Conservation (phyloP, 37 sponge, comb jelly and placozoan genomes). For the Geodia barretti region DNA sequence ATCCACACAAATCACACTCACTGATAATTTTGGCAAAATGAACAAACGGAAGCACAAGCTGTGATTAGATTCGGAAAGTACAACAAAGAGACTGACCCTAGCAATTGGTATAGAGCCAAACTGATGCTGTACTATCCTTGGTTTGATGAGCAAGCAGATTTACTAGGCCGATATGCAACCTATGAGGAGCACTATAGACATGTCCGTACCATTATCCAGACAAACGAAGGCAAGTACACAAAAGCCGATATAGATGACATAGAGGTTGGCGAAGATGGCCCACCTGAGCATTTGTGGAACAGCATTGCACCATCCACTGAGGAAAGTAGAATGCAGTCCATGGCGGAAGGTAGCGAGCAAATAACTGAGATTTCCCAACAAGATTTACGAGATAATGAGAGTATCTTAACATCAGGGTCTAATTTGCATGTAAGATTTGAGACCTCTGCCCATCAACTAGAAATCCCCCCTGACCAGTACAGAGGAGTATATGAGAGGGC, state of each 20-base stretch:
- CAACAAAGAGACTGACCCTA: slow-evolving; percentile 25
- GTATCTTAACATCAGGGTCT: too few relatives aligned
- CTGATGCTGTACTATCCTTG: slow-evolving; percentile 33
- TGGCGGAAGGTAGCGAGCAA: slow-evolving; percentile 7
- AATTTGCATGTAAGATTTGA: too few relatives aligned
- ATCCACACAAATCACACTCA: neutral
- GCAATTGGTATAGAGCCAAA: slow-evolving; percentile 15
- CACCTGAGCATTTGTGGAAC: slow-evolving; percentile 34
- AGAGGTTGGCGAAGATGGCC: neutral
- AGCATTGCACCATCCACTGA: slow-evolving; percentile 27
- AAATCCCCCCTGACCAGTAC: too few relatives aligned
- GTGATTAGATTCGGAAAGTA: slow-evolving; percentile 12
- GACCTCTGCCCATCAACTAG: too few relatives aligned
- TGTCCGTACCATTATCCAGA: neutral
- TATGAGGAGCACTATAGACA: slow-evolving; percentile 4
- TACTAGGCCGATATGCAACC: slow-evolving; percentile 2
- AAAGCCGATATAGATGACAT: neutral
- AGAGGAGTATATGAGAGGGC: too few relatives aligned
- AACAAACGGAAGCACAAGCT: neutral
- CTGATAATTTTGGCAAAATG: slow-evolving; percentile 22
- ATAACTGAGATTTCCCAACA: too few relatives aligned
- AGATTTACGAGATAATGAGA: too few relatives aligned
- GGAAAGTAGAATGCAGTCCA: neutral
- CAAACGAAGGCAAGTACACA: slow-evolving; percentile 1
- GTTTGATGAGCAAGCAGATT: slow-evolving; percentile 3